These are phyloP conservation scores for Sebastes miniatus DNA, from an alignment of 2,797 vertebrate species.

Conservation along the genomic window DNA sequence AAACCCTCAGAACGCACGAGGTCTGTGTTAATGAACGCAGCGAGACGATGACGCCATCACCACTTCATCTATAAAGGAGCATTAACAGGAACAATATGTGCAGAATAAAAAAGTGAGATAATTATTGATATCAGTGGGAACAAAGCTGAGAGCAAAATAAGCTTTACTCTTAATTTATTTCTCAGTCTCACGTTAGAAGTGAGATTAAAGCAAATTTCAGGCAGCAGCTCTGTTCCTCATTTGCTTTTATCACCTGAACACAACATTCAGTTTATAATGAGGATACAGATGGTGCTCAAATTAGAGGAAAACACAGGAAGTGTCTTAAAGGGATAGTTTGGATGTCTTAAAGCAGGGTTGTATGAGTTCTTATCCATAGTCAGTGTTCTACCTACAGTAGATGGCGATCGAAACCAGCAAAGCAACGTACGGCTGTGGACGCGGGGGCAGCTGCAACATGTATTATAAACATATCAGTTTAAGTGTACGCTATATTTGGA, in stretches of 20 bases:
- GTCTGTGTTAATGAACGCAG: background rate
- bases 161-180: background rate
- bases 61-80: background rate
- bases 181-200: background rate
- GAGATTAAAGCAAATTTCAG: conserved; percentile 2
- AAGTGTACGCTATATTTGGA: too few species aligned
- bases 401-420: background rate
- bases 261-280: background rate
- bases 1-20: background rate
- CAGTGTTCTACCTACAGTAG: background rate
- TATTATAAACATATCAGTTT: too few species aligned
- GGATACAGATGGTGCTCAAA: background rate
- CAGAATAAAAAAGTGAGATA: background rate
- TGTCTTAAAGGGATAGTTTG: background rate
- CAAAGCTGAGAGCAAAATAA: background rate
- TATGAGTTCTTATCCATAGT: background rate
- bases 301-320: too few species aligned
- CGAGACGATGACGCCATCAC: background rate
- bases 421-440: too few species aligned
- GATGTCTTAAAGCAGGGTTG: background rate
- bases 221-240: background rate
- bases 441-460: too few species aligned
- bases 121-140: background rate
- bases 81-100: conserved; percentile 1
- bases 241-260: background rate